Conservation (phyloP, 1,140 invertebrate genomes). For the Diorhabda carinulata region DNA sequence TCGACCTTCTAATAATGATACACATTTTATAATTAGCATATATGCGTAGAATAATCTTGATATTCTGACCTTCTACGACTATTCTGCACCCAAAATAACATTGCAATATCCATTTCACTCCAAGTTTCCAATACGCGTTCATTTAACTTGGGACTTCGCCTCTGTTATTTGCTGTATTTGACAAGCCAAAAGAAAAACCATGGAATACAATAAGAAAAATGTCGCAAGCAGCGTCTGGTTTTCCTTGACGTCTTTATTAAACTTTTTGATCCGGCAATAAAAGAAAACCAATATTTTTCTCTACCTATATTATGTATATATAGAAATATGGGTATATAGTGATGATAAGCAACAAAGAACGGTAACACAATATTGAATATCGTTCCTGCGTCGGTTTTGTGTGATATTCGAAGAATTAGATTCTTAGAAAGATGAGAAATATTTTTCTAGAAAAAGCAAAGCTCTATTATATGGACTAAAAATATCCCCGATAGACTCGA, state of each 20-base stretch:
- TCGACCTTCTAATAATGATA: too few species aligned
- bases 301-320: neutral
- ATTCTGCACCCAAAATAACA: too few species aligned
- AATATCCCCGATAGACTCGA: too few species aligned
- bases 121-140: too few species aligned
- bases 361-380: slow-evolving; percentile 1
- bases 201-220: neutral
- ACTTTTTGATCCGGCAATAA: neutral
- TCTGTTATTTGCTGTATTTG: neutral
- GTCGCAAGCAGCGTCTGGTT: neutral
- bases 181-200: neutral
- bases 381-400: neutral
- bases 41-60: too few species aligned
- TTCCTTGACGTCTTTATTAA: neutral
- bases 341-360: slow-evolving; percentile 2
- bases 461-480: too few species aligned
- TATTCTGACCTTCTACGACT: too few species aligned
- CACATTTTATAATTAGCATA: too few species aligned
- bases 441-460: too few species aligned
- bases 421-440: too few species aligned
- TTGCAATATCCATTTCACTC: too few species aligned
- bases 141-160: too few species aligned
- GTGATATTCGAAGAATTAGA: neutral
- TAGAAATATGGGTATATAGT: neutral
- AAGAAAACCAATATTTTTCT: neutral